A percentile compares a stretch with the other conserved stretches of the same genome.
Evolutionary conservation across 2,888 invertebrate genomes (phyloP).

Genomic region (Halocaridina rubra): DNA sequence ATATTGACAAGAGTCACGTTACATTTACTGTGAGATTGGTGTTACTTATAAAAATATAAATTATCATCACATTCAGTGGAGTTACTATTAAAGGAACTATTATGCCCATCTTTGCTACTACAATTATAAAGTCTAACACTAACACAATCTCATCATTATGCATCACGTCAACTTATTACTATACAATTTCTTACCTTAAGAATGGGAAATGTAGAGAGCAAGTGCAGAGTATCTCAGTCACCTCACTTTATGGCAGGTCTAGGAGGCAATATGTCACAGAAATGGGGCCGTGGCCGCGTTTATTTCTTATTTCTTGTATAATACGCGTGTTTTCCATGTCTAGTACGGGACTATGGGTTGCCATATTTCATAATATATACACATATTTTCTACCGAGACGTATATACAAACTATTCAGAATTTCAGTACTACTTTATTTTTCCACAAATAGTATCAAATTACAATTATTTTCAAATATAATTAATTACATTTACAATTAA

Average conservation of each 20-base stretch:
- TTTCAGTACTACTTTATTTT: neutral
- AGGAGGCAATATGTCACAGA: neutral
- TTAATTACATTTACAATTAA: too few species aligned
- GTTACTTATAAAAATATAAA: neutral
- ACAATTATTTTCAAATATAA: neutral
- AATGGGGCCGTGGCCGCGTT: neutral
- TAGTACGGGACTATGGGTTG: neutral
- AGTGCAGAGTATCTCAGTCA: neutral
- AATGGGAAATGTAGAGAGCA: constrained; percentile 2
- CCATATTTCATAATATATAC: neutral
- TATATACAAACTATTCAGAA: neutral
- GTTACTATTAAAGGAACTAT: neutral
- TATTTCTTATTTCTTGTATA: neutral
- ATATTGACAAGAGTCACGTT: neutral
- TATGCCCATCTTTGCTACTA: neutral
- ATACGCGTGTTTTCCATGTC: too few species aligned
- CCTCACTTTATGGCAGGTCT: neutral
- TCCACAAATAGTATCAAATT: neutral
- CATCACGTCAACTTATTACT: neutral
- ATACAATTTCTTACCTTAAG: constrained; percentile 1
- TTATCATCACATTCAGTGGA: neutral
- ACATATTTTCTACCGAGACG: neutral
- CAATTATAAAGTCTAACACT: constrained; percentile 5
- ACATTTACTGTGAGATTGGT: neutral
- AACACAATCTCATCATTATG: constrained; percentile 2